Percentiles rank a stretch among this genome's conserved stretches.
Evolutionary conservation across 2,888 invertebrate species (phyloP).

Genomic region (Alloplasta piceator): DNA sequence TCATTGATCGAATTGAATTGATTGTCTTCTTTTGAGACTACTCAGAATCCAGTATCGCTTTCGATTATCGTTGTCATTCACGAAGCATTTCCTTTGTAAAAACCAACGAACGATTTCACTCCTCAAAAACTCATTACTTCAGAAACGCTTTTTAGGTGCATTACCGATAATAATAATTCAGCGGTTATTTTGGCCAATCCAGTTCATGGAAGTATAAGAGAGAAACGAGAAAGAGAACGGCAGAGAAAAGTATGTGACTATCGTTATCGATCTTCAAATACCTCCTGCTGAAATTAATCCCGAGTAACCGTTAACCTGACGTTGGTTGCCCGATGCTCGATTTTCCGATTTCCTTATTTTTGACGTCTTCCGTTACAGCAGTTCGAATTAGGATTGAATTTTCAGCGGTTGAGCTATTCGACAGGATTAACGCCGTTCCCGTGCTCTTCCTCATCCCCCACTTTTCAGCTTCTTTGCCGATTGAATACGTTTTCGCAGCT

Average conservation of each 20-base stretch:
- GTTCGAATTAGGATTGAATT: constrained; percentile 34
- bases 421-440: constrained; percentile 18
- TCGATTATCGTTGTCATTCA: neutral
- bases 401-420: constrained; percentile 11
- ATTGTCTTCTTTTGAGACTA: too few relatives aligned
- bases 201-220: neutral
- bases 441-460: neutral
- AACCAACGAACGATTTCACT: constrained; percentile 5
- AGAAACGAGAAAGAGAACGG: neutral
- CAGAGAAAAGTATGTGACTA: constrained; percentile 4
- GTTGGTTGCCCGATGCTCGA: neutral
- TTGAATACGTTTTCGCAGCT: constrained; percentile 1
- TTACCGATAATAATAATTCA: constrained; percentile 71
- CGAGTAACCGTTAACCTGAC: neutral
- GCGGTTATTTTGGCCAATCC: neutral
- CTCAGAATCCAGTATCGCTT: neutral
- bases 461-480: constrained; percentile 4
- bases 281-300: constrained; percentile 7
- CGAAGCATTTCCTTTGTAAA: neutral
- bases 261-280: constrained; percentile 2
- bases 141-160: constrained; percentile 66
- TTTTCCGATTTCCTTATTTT: constrained; percentile 19
- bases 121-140: neutral
- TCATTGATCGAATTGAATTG: too few relatives aligned
- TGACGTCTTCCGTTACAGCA: neutral